Evolutionary conservation across 2,113 vertebrate genomes (phyloP), one percentile per base, ranked within the genome.

Genomic region (Catharus fuscescens): DNA sequence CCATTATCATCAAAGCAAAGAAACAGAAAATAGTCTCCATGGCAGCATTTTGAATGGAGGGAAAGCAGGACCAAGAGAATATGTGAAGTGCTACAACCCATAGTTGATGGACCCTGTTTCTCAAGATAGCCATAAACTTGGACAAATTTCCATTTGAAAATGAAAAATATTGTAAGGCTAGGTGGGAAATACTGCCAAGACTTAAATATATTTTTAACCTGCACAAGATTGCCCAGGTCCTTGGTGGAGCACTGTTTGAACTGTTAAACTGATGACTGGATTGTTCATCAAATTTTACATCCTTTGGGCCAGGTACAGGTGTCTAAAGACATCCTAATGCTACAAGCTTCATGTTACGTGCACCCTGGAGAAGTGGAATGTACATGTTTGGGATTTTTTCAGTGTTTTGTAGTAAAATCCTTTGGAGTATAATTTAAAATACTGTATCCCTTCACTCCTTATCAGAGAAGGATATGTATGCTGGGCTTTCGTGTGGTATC

Each of bases 91-190:
- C 89, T 92, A n/a, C 12, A 66, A 12, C 69, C 16, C 52, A 31
- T 34, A 79, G 24, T 8, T 73, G 71, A 74, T 36, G 60, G 60
- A 44, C 76, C 14, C 42, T 74, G 69, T 73, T 74, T 83, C 60
- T 94, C 50, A 12, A 62, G 44, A 40, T 17, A 84, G 52, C 59
- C 72, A 76, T 2, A 4, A 88, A 56, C 86, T 60, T 88, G 60
- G 79, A 56, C 34, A 74, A 77, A 90, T 88, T 88, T 86, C 81
- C 32, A 47, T 73, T 80, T 88, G 77, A 40, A 88, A 93, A 67
- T 66, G 14, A 70, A 93, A 93, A 74, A 60, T 77, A 29, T 42
- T 77, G 5, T 18, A 80, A 85, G 53, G 12, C 13, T 60, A 70
- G 85, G 50, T 78, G 50, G n/a, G 36, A 92, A 80, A 52, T 73